phyloP scores from a whole-genome alignment of 2,888 invertebrate species.

The Electrophaes corylata region DNA sequence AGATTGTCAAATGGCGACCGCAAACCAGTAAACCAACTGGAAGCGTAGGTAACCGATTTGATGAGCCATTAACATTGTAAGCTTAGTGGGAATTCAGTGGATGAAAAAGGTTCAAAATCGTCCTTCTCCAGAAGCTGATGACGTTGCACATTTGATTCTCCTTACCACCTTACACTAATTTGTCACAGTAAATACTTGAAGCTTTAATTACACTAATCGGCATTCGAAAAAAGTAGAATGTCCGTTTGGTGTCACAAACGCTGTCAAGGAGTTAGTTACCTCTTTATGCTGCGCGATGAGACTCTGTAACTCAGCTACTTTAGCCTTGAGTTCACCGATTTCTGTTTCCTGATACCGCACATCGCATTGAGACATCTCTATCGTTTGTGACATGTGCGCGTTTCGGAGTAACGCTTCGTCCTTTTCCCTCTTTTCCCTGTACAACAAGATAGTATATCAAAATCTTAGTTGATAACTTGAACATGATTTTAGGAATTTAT shows the following conservation, averaged over 20 bases:
- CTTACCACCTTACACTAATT: too few relatives aligned
- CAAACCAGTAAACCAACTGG: too few relatives aligned
- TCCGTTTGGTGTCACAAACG: neutral
- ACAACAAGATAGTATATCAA: conserved; percentile 34
- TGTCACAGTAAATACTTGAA: too few relatives aligned
- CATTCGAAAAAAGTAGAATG: neutral
- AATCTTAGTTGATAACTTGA: too few relatives aligned
- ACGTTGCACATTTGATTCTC: too few relatives aligned
- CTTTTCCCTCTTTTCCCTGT: conserved; percentile 89
- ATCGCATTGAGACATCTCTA: conserved; percentile 90
- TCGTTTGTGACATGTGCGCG: conserved; percentile 92
- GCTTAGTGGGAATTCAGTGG: too few relatives aligned
- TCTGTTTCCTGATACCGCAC: conserved; percentile 88
- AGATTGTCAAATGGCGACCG: too few relatives aligned
- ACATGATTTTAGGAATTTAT: too few relatives aligned
- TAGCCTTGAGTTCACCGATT: conserved; percentile 84
- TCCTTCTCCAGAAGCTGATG: too few relatives aligned
- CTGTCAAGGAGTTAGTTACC: conserved; percentile 50
- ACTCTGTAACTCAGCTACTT: conserved; percentile 82
- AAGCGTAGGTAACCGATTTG: too few relatives aligned
- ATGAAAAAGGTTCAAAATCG: too few relatives aligned
- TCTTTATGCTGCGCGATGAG: conserved; percentile 81
- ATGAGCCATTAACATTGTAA: too few relatives aligned
- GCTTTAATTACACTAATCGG: neutral
- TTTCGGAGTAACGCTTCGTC: conserved; percentile 90